These are phyloP conservation scores for Nymphalis c-album DNA, from an alignment of 2,888 invertebrate species.

Conservation along the genomic window DNA sequence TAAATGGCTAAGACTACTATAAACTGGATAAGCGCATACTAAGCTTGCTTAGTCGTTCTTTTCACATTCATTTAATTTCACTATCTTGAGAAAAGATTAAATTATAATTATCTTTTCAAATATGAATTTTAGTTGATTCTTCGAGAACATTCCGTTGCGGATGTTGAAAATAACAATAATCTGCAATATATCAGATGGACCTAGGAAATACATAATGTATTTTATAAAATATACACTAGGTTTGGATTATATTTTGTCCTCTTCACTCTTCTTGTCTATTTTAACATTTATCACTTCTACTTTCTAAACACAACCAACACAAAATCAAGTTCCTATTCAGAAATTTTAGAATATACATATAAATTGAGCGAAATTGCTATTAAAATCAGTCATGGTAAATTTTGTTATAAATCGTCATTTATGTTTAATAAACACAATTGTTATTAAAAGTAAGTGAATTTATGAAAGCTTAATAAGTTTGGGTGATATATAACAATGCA, in stretches of 20 bases:
- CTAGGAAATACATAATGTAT: no score
- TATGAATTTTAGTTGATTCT: background rate
- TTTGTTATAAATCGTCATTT: no score
- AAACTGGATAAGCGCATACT: conserved; percentile 9
- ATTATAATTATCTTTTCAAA: background rate
- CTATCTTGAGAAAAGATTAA: background rate
- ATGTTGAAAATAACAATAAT: no score
- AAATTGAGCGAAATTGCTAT: conserved; percentile 57
- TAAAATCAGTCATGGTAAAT: conserved; percentile 44
- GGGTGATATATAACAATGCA: background rate
- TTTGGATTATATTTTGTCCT: no score
- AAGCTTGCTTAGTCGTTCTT: conserved; percentile 2
- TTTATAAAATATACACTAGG: no score
- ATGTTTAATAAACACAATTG: no score
- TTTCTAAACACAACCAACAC: background rate
- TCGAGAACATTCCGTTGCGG: background rate
- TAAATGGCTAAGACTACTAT: background rate
- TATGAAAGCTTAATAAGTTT: background rate
- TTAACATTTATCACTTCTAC: no score
- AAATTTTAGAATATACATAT: conserved; percentile 7
- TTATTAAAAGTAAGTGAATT: background rate
- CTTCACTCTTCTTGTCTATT: no score
- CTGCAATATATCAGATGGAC: no score
- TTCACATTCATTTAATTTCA: background rate
- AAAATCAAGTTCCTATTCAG: background rate